Evolutionary conservation across 2,888 invertebrate species (phyloP), one percentile per base, ranked within the genome.

Genomic region (Phymatocera aterrima): DNA sequence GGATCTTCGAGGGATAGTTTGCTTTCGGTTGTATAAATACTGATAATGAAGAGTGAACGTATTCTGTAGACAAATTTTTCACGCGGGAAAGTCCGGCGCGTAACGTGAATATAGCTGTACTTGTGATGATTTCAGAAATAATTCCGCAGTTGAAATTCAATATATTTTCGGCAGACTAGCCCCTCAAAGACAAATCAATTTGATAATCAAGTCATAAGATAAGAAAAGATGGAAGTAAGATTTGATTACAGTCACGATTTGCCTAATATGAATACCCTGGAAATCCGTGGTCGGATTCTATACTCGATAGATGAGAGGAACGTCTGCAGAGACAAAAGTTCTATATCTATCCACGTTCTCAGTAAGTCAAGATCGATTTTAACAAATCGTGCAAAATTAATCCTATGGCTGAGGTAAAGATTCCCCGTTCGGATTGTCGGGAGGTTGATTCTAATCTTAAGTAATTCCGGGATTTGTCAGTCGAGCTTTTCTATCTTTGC

Each of bases 391-490:
- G 57, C 24, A 43, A 60, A 75, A 75, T 75, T 60, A 75, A 75
- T 75, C 75, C 60, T 75, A 24, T 12, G 54, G 18, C 57, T 15
- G n/a, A n/a, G n/a, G 75, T 82, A 84, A 85, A 82, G 83, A 84
- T 85, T 84, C 83, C 79, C 75, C 82, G 80, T 79, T 77, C 82
- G 79, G 84, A 83, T 83, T 85, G 78, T 80, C 80, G 81, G 77
- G 79, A 60, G 83, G 83, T 83, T 83, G 85, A 85, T 85, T 84
- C 83, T 85, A 85, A 85, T 85, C 84, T 84, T 79, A 80, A 81
- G 82, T 78, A 78, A 83, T 83, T 82, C 81, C 77, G 64, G 80
- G 79, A 83, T 82, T 80, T 79, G 77, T 54, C 75, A 79, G 60
- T 81, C 70, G 64, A 65, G 79, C 65, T 82, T 79, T 79, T 72